Evolutionary conservation across 2,113 vertebrate species (phyloP).

Genomic region (Malurus elegans): DNA sequence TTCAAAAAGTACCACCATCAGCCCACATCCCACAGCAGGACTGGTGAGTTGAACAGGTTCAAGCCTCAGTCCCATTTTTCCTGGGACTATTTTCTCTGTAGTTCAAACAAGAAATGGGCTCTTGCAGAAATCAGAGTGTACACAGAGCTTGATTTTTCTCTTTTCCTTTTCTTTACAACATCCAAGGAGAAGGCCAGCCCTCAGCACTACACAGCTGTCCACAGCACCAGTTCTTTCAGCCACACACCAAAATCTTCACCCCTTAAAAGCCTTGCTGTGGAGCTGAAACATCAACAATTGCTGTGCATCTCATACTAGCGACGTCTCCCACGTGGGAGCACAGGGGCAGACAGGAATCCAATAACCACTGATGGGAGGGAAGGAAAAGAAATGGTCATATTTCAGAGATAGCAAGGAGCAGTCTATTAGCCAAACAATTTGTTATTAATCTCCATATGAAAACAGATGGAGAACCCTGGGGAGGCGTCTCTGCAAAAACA

Average conservation of each 20-base stretch:
- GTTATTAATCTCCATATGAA: conserved; percentile 37
- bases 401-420: background rate
- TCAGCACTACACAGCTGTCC: background rate
- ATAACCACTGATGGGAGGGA: background rate
- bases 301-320: background rate
- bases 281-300: background rate
- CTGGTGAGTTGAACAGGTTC: background rate
- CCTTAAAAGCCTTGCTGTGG: background rate
- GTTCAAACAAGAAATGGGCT: background rate
- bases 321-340: background rate
- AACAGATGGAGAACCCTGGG: conserved; percentile 41
- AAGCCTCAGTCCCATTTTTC: background rate
- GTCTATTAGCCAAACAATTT: conserved; percentile 49
- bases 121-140: background rate
- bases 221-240: background rate
- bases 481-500: conserved; percentile 6
- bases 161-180: background rate
- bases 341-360: background rate
- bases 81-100: background rate
- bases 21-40: background rate
- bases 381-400: background rate
- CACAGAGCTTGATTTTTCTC: background rate
- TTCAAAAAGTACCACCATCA: background rate
- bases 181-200: background rate
- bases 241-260: background rate